These are phyloP conservation scores for Tridacna crocea DNA, from an alignment of 2,888 invertebrate species.

Conservation along the genomic window DNA sequence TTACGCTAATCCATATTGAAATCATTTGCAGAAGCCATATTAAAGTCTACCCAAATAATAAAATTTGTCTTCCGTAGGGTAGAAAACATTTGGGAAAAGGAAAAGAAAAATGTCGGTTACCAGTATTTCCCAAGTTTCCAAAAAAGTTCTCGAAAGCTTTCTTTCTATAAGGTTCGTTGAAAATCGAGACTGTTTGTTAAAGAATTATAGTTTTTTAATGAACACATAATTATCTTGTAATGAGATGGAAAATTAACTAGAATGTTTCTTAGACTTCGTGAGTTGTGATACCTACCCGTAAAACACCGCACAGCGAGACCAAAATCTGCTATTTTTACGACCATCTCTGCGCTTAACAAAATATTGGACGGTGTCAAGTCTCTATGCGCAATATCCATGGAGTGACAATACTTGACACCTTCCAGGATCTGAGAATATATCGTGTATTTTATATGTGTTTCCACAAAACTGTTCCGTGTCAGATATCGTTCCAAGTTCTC, in stretches of 20 bases:
- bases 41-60: too few species aligned
- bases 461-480: constrained; percentile 19
- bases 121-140: too few species aligned
- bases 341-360: constrained; percentile 49
- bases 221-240: too few species aligned
- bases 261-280: not conserved
- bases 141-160: too few species aligned
- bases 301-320: constrained; percentile 62
- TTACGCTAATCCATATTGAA: too few species aligned
- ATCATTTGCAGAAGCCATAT: too few species aligned
- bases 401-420: constrained; percentile 64
- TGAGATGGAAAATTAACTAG: not conserved
- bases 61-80: too few species aligned
- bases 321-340: constrained; percentile 67
- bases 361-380: constrained; percentile 66
- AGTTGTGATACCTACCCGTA: constrained; percentile 20
- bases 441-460: constrained; percentile 27
- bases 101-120: too few species aligned
- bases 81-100: too few species aligned
- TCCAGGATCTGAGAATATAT: constrained; percentile 58
- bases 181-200: too few species aligned
- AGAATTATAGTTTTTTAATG: too few species aligned
- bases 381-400: constrained; percentile 59
- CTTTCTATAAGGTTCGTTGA: too few species aligned
- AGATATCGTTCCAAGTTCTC: constrained; percentile 64